Percentiles rank a stretch among this genome's conserved stretches.
These are phyloP conservation scores for Cyprinella venusta DNA, from an alignment of 2,797 vertebrate genomes.

Conservation along the genomic window DNA sequence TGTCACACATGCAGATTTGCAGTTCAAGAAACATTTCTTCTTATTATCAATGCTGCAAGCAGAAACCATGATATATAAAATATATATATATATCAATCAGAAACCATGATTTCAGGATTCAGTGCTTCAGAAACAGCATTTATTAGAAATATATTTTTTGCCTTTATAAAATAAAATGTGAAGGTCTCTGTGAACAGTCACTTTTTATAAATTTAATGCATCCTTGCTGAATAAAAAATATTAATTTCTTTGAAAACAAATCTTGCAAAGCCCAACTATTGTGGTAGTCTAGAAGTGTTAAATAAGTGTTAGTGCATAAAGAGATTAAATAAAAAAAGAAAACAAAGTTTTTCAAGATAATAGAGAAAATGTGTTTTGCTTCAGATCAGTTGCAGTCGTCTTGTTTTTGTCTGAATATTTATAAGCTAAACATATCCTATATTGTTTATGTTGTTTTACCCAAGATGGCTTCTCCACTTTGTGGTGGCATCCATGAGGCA, in stretches of 20 bases:
- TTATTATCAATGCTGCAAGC: neutral
- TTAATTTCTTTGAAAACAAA: no score
- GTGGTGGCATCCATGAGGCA: conserved; percentile 70
- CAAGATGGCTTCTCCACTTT: conserved; percentile 41
- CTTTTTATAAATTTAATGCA: neutral
- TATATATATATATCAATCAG: neutral
- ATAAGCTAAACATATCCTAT: neutral
- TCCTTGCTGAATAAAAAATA: no score
- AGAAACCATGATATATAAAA: neutral
- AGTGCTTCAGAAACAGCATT: neutral
- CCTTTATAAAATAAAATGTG: neutral
- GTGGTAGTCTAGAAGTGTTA: no score
- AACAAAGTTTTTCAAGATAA: neutral
- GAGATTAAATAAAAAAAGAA: neutral
- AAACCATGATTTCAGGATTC: neutral
- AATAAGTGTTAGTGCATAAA: neutral
- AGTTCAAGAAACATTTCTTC: neutral
- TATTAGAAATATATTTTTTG: neutral
- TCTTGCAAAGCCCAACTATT: neutral
- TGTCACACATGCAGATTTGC: no score
- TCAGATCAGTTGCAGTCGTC: neutral
- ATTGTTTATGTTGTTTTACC: conserved; percentile 61
- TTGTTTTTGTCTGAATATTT: neutral
- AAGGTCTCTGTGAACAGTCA: neutral
- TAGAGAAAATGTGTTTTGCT: neutral